phyloP scores from a whole-genome alignment of 2,113 vertebrate genomes.

The Peucedramus taeniatus region DNA sequence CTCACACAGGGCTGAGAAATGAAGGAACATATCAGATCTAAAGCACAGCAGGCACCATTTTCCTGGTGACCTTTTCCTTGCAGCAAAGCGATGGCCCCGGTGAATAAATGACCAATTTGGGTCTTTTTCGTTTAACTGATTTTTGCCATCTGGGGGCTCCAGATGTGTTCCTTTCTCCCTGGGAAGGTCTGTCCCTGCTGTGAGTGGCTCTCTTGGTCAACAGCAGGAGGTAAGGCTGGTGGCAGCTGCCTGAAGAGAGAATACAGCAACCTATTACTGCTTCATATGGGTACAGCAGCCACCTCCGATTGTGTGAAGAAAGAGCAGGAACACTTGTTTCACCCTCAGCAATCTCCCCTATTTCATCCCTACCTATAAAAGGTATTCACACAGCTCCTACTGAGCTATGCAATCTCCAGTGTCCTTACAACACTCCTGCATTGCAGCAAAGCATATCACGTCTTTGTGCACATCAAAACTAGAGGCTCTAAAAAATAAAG shows the following conservation, averaged over 20 bases:
- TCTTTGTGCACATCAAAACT: background rate
- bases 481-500: background rate
- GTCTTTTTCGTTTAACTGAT: background rate
- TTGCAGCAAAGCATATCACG: background rate
- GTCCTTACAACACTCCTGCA: background rate
- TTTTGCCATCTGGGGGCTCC: background rate
- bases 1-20: slow-evolving; percentile 11
- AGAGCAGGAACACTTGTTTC: slow-evolving; percentile 36
- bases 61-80: slow-evolving; percentile 15
- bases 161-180: background rate
- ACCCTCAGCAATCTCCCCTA: background rate
- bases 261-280: slow-evolving; percentile 23
- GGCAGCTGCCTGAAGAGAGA: slow-evolving; percentile 47
- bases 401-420: background rate
- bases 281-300: background rate
- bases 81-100: background rate
- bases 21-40: slow-evolving; percentile 33
- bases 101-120: slow-evolving; percentile 27
- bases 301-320: background rate
- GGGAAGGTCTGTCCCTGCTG: slow-evolving; percentile 17
- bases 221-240: slow-evolving; percentile 38
- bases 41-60: slow-evolving; percentile 39
- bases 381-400: background rate
- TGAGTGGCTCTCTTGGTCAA: slow-evolving; percentile 24
- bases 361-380: slow-evolving; percentile 26